phyloP scores from a whole-genome alignment of 2,797 vertebrate genomes.

The Scolopax rusticola region DNA sequence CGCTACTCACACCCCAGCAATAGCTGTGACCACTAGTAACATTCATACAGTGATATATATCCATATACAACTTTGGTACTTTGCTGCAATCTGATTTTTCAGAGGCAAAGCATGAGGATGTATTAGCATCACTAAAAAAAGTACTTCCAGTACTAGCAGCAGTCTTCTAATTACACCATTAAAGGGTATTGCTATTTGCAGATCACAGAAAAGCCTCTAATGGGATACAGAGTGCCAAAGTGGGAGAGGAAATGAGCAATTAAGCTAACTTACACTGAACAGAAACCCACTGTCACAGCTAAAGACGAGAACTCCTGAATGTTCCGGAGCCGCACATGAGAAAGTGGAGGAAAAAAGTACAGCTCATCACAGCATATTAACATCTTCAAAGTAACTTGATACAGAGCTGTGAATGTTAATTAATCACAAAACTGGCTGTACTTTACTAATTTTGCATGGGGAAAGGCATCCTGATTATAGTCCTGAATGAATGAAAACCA shows the following conservation, averaged over 20 bases:
- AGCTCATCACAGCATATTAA: neutral
- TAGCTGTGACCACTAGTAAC: neutral
- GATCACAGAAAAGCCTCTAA: constrained; percentile 66
- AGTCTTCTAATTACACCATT: constrained; percentile 50
- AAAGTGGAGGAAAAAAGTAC: neutral
- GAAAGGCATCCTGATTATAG: neutral
- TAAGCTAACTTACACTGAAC: constrained; percentile 67
- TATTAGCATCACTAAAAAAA: constrained; percentile 25
- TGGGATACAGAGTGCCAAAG: constrained; percentile 51
- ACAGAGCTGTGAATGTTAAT: constrained; percentile 39
- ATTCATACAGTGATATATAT: neutral
- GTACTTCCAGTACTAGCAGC: constrained; percentile 44
- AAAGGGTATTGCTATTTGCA: constrained; percentile 58
- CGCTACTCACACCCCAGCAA: neutral
- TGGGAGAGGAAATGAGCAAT: constrained; percentile 68
- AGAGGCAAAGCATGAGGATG: neutral
- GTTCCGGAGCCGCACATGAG: constrained; percentile 15
- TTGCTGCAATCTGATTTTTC: neutral
- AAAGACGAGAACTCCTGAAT: constrained; percentile 6
- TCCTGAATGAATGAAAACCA: neutral
- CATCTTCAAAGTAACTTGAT: constrained; percentile 17
- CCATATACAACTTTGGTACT: neutral
- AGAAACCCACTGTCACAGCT: constrained; percentile 61
- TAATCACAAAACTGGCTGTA: constrained; percentile 15
- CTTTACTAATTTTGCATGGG: neutral